Evolutionary conservation across 2,797 vertebrate species (phyloP), one percentile per base, ranked within the genome.

Genomic region (Scolopax rusticola): DNA sequence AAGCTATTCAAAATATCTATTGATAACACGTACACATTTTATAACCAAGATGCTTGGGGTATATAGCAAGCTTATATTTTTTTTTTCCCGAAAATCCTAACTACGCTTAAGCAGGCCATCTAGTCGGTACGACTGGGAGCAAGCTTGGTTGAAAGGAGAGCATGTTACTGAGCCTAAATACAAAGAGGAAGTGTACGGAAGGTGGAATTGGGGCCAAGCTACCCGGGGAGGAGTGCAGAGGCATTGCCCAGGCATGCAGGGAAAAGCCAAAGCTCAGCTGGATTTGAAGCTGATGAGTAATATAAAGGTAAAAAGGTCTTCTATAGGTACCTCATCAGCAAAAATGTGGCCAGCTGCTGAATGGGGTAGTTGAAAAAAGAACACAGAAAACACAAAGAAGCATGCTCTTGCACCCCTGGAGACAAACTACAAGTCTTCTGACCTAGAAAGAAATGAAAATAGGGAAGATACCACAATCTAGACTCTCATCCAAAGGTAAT

Each of bases 191-290:
- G 15, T 6, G 18, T 23, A 43, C 13, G 10, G 41, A 48, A 71
- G 53, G 40, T 33, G n/a, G 30, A 48, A 86, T 14, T 36, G 33
- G 24, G 51, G 47, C 43, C 59, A 63, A 25, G 30, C 67, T 87
- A 59, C 15, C 40, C 0, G 0, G 63, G 63, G 70, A 89, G 81
- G 74, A 85, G 67, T 16, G 40, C 10, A 67, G 15, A 79, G 40
- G 38, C 43, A 32, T 48, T 92, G 91, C 71, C 81, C 86, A 83
- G 91, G 51, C 89, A 82, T 45, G 91, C 71, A 87, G 11, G 16
- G 30, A 77, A 92, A 95, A 95, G 47, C 27, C 51, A 92, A 85
- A 92, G 51, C 63, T 96, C 89, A 93, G 74, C 81, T 92, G 59
- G 21, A 94, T 82, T 94, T 91, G 77, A 79, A 89, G 13, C 10